Conservation (phyloP, 2,888 invertebrate species). For the Petrophora chlorosata region DNA sequence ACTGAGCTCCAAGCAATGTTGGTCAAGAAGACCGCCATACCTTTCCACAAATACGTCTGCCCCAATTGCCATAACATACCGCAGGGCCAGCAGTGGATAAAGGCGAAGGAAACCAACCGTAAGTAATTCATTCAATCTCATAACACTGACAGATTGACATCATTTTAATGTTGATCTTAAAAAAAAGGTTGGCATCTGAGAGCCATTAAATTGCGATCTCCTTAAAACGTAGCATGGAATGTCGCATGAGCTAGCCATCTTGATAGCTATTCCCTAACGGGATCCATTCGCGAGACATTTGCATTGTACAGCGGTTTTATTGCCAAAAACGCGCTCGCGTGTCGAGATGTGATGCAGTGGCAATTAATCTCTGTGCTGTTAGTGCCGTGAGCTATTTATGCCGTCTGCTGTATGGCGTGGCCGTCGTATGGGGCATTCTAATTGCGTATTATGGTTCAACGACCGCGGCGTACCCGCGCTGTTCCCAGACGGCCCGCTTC, state of each 20-base stretch:
- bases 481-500: slow-evolving; percentile 59
- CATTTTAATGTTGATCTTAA: neutral
- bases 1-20: slow-evolving; percentile 89
- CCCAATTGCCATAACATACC: slow-evolving; percentile 95
- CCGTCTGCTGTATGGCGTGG: slow-evolving; percentile 65
- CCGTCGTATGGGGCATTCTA: slow-evolving; percentile 80
- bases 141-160: neutral
- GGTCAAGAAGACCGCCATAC: slow-evolving; percentile 90
- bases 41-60: slow-evolving; percentile 96
- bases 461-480: slow-evolving; percentile 61
- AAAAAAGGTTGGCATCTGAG: slow-evolving; percentile 2
- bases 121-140: slow-evolving; percentile 38
- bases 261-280: slow-evolving; percentile 33
- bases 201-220: slow-evolving; percentile 3
- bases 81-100: slow-evolving; percentile 92
- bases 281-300: slow-evolving; percentile 30
- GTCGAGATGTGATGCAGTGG: slow-evolving; percentile 54
- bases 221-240: slow-evolving; percentile 14
- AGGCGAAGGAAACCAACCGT: slow-evolving; percentile 87
- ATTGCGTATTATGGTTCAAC: slow-evolving; percentile 80
- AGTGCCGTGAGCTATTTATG: slow-evolving; percentile 76
- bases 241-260: slow-evolving; percentile 31
- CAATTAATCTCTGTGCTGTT: slow-evolving; percentile 68
- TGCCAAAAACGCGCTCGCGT: slow-evolving; percentile 43
- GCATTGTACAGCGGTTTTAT: slow-evolving; percentile 37